Base-by-base conservation (phyloP, 2,888 invertebrate species). In the Pristionchus japonicus region DNA sequence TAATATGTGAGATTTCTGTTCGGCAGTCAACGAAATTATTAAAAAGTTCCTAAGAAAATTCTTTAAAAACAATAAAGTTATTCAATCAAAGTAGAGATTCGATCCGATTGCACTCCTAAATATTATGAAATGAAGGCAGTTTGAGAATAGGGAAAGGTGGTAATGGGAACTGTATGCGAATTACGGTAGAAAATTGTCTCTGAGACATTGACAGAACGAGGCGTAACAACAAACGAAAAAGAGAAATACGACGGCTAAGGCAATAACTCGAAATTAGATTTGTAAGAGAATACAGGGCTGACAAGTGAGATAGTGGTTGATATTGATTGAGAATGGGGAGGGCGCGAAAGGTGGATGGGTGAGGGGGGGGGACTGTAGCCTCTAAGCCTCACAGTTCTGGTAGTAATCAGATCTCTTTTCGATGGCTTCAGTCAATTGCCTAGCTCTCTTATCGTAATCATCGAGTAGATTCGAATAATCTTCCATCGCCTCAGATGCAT, bases 401-500 rank as follows among this genome's bases (percentile, higher is more conserved):
- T 93, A 92, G 90, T 89, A 93, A 84, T 93, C 92, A 34, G 92
- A 92, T 49, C 91, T 90, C 40, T 89, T 89, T 31, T 91, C 92
- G 77, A 93, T 93, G 34, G 92, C 90, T 17, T 88, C 61, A 27
- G 93, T 91, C 57, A 93, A 91, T 23, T 17, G 17, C 23, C 37
- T 47, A 6, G 87, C 87, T 37, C 57, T 31, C 52, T 43, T 70
- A 40, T 87, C 87, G 52, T 74, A 88, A 64, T 90, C 90, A 15
- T 91, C 92, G 27, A 93, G 86, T n/a, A 89, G 88, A 43, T 87
- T 80, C 74, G 91, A 88, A 88, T 93, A 93, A 74, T 92, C 92
- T 86, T 89, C 91, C 87, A 93, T 89, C 43, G 92, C 89, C 87
- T 93, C 91, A 67, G 93, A 93, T 37, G 93, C 89, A 9, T 93